Evolutionary conservation across 2,113 vertebrate species (phyloP), one percentile per base, ranked within the genome.

Genomic region (Sorex fumeus): DNA sequence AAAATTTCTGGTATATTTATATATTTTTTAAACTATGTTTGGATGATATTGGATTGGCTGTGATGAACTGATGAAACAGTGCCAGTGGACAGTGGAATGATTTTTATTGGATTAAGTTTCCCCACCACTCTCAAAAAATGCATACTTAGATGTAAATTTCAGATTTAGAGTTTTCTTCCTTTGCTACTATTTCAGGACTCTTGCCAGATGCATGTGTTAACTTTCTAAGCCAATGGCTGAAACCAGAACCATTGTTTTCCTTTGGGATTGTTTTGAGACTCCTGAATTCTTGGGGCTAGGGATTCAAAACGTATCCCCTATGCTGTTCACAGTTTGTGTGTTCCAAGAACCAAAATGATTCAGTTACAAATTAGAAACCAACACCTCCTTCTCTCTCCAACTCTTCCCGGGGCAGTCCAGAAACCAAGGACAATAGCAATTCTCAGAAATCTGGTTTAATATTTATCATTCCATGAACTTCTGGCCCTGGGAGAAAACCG

Each of bases 141-240:
- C 67, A 88, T 77, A 90, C 88, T 94, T 95, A 91, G 84, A 95
- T 89, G 72, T 67, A 81, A 89, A 94, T 95, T 96, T 95, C 71
- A 92, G 80, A 94, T 93, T 91, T 78, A 60, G 66, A 93, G 50
- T 80, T 27, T 90, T 95, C 76, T 87, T 81, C 43, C 85, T 96
- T 80, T 76, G 62, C 87, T 92, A 78, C 12, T 27, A 71, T 86
- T 95, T 97, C 34, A 77, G 91, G 84, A 96, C 15, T 70, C 78
- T 88, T 95, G 96, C 94, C 94, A 95, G 86, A 81, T 95, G 70
- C 32, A 95, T 92, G 88, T 91, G 92, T 94, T 92, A 95, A 84
- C 50, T 86, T 92, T 91, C 88, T 66, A 89, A 78, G 77, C 84
- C 72, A 84, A 43, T 67, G 67, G 72, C 88, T 95, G 95, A 95